phyloP scores from a whole-genome alignment of 2,113 vertebrate genomes.

The Bubo blakistoni region DNA sequence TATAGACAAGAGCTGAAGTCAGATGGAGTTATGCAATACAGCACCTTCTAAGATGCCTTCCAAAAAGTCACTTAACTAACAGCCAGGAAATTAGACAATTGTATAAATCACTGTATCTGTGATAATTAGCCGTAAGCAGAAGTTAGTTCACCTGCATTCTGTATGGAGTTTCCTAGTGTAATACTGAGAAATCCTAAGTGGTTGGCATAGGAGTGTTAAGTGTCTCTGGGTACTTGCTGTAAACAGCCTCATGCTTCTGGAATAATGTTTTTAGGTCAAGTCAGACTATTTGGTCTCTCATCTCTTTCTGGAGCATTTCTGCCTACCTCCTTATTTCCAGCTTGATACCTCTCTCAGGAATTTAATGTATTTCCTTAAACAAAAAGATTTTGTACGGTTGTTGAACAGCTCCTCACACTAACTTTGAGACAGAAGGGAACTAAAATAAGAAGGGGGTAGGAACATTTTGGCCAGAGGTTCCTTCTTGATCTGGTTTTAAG shows the following conservation, averaged over 20 bases:
- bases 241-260: neutral
- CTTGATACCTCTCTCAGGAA: neutral
- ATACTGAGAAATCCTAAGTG: neutral
- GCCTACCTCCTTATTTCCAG: neutral
- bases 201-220: neutral
- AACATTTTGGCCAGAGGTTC: neutral
- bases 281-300: neutral
- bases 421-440: neutral
- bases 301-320: neutral
- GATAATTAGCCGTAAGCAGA: neutral
- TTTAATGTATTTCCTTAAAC: neutral
- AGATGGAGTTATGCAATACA: neutral
- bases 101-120: neutral
- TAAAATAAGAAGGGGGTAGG: neutral
- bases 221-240: neutral
- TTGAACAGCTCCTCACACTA: neutral
- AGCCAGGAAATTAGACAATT: neutral
- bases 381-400: accelerated
- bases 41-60: neutral
- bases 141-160: neutral
- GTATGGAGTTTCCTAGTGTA: neutral
- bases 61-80: neutral
- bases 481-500: neutral
- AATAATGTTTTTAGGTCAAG: neutral
- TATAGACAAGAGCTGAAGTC: neutral